Base-by-base conservation (phyloP, 2,888 invertebrate species). In the Aspidiotus destructor region DNA sequence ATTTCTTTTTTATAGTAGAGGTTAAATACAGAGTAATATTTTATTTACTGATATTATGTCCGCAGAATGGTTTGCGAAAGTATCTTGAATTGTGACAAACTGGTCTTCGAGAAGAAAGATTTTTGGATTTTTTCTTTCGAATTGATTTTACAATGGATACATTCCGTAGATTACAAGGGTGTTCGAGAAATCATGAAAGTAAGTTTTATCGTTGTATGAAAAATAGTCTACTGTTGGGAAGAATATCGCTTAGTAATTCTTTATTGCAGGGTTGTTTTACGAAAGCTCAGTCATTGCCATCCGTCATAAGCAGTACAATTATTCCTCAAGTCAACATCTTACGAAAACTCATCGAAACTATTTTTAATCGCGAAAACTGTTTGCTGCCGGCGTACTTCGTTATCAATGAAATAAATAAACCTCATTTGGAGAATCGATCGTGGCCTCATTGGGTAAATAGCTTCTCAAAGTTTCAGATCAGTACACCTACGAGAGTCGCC, bases 101-200 rank as follows among this genome's bases (percentile, higher is more conserved):
- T 97, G n/a, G 81, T 83, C 7, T 88, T 88, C 76, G 84, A 86
- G 72, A 86, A 91, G 77, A 85, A 86, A 72, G 87, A 89, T 72
- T 93, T 91, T 78, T 97, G 96, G 95, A 86, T 90, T 63, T 87
- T 89, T 77, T 86, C 89, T 75, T 95, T 97, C 76, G 83, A 83
- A 73, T 80, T 96, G 7, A 86, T 97, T 67, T 83, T 88, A 73
- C 86, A 85, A 76, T 86, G 94, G 57, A 90, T 97, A 74, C 88
- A 88, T 53, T 88, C 90, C 69, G 95, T 96, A 1, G 94, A 96
- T 78, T 97, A 97, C 76, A 97, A 97, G 80, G 96, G 92, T 15
- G 92, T 93, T 0, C 80, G 92, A 73, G 92, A 92, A 81, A 89
- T 93, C 70, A 91, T 93, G 90, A 92, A 91, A 81, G 88, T 86